These are phyloP conservation scores for Tolmerus cingulatus DNA, from an alignment of 2,888 invertebrate species.

Conservation along the genomic window DNA sequence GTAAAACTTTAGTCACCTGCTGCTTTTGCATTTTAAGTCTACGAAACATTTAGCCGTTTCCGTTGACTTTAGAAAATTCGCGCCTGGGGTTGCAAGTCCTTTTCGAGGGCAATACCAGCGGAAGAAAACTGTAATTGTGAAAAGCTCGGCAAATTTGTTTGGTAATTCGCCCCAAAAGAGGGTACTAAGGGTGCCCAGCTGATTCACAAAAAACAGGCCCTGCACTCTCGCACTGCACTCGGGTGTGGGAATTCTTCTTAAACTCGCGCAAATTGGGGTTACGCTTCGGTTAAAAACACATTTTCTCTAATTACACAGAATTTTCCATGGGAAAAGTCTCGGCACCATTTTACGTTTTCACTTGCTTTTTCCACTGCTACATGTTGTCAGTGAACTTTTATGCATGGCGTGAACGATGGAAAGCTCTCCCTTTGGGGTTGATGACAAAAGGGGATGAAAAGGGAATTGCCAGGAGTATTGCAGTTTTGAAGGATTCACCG, in stretches of 20 bases:
- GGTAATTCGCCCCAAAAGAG: not conserved
- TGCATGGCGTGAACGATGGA: not conserved
- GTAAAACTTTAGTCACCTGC: not conserved
- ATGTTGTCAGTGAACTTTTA: constrained; percentile 8
- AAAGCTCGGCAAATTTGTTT: not conserved
- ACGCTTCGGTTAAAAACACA: not conserved
- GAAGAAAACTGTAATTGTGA: not conserved
- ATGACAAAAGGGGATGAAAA: not conserved
- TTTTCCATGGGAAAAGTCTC: not conserved
- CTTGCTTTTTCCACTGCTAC: constrained; percentile 4
- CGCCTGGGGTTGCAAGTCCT: not conserved
- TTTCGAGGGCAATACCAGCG: not conserved
- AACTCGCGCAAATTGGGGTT: not conserved
- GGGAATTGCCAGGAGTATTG: constrained; percentile 6
- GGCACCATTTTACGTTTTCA: constrained; percentile 28
- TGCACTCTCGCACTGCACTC: not conserved
- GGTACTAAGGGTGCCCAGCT: not conserved
- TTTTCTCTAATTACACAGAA: constrained; percentile 11
- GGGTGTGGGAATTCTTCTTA: not conserved
- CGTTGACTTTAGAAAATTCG: not conserved
- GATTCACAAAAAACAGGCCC: not conserved
- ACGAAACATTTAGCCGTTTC: not conserved
- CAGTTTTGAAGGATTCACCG: not conserved
- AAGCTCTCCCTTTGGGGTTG: constrained; percentile 22
- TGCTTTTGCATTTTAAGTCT: not conserved